Percentiles rank a stretch among this genome's conserved stretches.
Conservation (phyloP, 2,888 invertebrate genomes). For the Pecten maximus region DNA sequence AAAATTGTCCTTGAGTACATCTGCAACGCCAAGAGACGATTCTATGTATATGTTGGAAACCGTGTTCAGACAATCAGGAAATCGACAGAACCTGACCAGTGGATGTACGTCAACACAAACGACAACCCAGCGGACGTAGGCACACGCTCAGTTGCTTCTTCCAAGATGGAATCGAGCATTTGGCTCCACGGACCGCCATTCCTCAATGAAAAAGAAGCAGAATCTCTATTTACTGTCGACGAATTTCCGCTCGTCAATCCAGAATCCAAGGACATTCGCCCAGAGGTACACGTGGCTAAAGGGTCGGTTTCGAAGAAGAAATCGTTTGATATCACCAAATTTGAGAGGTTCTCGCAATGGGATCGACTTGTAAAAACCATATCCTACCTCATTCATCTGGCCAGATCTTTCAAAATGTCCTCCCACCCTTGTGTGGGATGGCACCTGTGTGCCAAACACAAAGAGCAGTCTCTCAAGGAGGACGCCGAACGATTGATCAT, state of each 20-base stretch:
- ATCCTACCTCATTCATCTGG: neutral
- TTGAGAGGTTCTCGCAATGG: neutral
- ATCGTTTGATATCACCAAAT: neutral
- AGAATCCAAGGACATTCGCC: neutral
- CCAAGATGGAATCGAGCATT: neutral
- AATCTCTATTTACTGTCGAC: no score
- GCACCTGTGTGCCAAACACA: neutral
- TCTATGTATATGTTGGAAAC: neutral
- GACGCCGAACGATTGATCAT: neutral
- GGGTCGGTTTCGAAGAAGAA: neutral
- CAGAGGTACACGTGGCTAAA: neutral
- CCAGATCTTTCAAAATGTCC: neutral
- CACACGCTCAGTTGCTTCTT: neutral
- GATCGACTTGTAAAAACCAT: neutral
- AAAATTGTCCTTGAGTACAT: neutral
- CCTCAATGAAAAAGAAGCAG: neutral
- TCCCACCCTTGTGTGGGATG: neutral
- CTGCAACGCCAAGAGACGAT: neutral
- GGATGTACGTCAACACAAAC: neutral
- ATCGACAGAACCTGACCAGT: neutral
- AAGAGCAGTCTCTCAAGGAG: neutral
- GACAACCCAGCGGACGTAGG: neutral
- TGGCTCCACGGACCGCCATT: neutral
- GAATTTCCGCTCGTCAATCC: neutral
- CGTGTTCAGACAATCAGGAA: neutral